Evolutionary conservation across 1,140 invertebrate genomes (phyloP).

Genomic region (Pentalonia nigronervosa): DNA sequence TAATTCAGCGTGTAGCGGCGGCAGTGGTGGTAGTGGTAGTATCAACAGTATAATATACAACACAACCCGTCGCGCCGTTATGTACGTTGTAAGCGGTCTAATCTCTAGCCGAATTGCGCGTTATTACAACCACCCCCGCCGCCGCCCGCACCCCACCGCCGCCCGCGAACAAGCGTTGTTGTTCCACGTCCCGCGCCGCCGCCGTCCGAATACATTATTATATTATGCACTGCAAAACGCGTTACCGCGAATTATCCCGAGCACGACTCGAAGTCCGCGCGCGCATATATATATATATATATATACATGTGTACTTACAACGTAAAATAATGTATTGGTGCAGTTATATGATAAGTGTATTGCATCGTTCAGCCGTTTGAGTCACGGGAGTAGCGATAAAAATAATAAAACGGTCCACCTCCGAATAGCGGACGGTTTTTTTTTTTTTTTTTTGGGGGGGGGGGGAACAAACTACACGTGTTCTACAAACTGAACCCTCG

Average conservation of each 20-base stretch:
- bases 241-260: not conserved
- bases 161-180: not conserved
- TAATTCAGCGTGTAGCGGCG: too few relatives aligned
- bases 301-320: too few relatives aligned
- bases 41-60: slow-evolving; percentile 3
- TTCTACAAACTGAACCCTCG: too few relatives aligned
- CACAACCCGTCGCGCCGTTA: slow-evolving; percentile 7
- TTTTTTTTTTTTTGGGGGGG: too few relatives aligned
- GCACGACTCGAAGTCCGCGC: not conserved
- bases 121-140: slow-evolving; percentile 3
- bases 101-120: slow-evolving; percentile 2
- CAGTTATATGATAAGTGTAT: not conserved
- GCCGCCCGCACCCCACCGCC: not conserved
- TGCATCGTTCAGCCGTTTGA: not conserved
- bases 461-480: too few relatives aligned
- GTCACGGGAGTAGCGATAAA: not conserved
- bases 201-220: not conserved
- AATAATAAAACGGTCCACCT: too few relatives aligned
- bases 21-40: not conserved
- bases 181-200: not conserved
- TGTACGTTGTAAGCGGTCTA: slow-evolving; percentile 37
- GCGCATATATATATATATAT: too few relatives aligned
- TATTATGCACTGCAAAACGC: not conserved
- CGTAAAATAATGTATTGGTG: not conserved
- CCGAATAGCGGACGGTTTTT: too few relatives aligned